Base-by-base conservation (phyloP, 2,797 vertebrate species). In the Enteromius mattozi region DNA sequence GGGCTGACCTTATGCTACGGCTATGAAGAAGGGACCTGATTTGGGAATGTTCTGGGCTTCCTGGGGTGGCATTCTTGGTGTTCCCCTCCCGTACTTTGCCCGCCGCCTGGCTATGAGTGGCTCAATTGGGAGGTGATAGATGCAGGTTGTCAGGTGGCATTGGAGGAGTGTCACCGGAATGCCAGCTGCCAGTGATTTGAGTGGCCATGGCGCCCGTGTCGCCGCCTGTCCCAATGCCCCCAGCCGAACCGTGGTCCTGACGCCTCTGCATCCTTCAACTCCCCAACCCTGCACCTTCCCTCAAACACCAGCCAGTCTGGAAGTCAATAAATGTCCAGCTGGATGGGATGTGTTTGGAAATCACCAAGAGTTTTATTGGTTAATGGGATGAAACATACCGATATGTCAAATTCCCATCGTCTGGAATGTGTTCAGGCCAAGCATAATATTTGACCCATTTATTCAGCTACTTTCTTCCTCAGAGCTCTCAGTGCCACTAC, bases 51-150 rank as follows among this genome's bases (percentile, higher is more conserved):
- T 61, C 51, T 63, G 71, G 47, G 74, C 35, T 54, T 51, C 42
- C 24, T 33, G 13, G n/a, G 68, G 54, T 40, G 40, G 47, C 24
- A 51, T 72, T 81, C 59, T 45, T 71, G 47, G 68, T 37, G 49
- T 16, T 56, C 70, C 78, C 71, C 80, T 65, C 49, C 85, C 65
- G 85, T 86, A 87, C 84, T 84, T 88, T 83, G 87, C 88, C 7
- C 51, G 74, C 71, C 78, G 66, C 61, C 54, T 82, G 80, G 84
- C 69, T 65, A 88, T 85, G 93, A 94, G 94, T 93, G 91, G 94
- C 94, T 96, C 94, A 95, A 96, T 96, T 95, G 94, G 93, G 93
- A 92, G 95, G 95, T 96, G 95, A 96, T 96, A 94, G 93, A 96
- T 95, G 94, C 94, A 95, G 94, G 93, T 95, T 94, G 91, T 94